These are phyloP conservation scores for Pentalonia nigronervosa DNA, from an alignment of 1,140 invertebrate species.

Conservation along the genomic window DNA sequence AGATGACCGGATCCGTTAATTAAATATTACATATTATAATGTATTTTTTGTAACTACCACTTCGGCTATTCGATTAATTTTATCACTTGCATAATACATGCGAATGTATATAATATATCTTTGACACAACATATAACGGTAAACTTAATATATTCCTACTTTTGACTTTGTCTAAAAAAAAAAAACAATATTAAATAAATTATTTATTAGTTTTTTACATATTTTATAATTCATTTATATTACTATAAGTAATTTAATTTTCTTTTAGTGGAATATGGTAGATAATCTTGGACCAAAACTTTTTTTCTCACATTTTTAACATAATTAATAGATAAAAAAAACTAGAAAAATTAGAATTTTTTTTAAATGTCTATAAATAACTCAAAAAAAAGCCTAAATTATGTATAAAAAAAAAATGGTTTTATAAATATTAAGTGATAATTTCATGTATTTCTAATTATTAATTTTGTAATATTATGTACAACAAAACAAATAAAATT, in stretches of 20 bases:
- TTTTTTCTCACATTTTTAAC: background rate
- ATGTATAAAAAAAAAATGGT: background rate
- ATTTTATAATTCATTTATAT: background rate
- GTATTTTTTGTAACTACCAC: background rate
- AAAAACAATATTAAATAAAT: background rate
- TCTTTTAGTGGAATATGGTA: background rate
- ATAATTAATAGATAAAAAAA: background rate
- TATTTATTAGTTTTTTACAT: background rate
- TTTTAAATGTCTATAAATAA: background rate
- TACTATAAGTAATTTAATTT: background rate
- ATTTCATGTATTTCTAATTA: background rate
- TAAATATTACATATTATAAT: background rate
- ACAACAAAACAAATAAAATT: background rate
- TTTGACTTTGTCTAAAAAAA: background rate
- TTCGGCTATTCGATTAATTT: constrained; percentile 3
- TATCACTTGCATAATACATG: background rate
- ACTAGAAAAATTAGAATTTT: background rate
- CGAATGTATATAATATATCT: background rate
- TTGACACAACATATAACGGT: background rate
- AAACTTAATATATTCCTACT: background rate
- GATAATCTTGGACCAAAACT: background rate
- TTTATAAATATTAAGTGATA: too few relatives aligned
- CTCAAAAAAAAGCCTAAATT: background rate
- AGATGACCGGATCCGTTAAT: constrained; percentile 31
- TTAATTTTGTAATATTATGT: background rate